A percentile compares a stretch with the other conserved stretches of the same genome.
Conservation (phyloP, 2,113 vertebrate species). For the Empidonax traillii region DNA sequence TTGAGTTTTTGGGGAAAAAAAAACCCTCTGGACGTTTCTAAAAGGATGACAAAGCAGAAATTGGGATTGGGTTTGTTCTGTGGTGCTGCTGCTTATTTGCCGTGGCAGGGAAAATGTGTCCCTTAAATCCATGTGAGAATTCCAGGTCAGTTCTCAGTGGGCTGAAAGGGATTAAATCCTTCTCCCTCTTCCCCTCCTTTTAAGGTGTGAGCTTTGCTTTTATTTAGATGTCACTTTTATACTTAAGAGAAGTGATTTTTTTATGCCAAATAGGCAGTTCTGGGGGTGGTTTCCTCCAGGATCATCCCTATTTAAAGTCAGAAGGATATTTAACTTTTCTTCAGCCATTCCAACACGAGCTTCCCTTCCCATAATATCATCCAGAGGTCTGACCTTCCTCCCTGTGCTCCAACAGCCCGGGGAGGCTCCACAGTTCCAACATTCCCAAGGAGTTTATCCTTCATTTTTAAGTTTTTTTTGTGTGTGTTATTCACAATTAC, state of each 20-base stretch:
- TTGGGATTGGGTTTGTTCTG: background rate
- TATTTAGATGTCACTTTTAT: background rate
- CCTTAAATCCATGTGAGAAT: background rate
- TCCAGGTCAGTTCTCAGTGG: background rate
- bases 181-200: background rate
- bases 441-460: background rate
- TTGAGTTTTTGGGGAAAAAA: background rate
- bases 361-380: accelerated
- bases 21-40: accelerated
- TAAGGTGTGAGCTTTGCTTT: background rate
- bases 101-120: background rate
- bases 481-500: background rate
- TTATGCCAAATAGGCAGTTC: background rate
- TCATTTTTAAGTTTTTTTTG: background rate
- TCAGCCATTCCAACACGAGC: background rate
- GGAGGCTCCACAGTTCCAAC: background rate
- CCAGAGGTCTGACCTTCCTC: accelerated
- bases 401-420: accelerated
- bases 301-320: background rate
- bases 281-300: background rate
- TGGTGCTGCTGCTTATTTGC: background rate
- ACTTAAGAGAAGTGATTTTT: background rate
- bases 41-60: background rate
- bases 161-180: background rate
- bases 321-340: background rate